Percentiles rank a stretch among this genome's conserved stretches.
Evolutionary conservation across 1,140 invertebrate genomes (phyloP).

Genomic region (Brachionus calyciflorus): DNA sequence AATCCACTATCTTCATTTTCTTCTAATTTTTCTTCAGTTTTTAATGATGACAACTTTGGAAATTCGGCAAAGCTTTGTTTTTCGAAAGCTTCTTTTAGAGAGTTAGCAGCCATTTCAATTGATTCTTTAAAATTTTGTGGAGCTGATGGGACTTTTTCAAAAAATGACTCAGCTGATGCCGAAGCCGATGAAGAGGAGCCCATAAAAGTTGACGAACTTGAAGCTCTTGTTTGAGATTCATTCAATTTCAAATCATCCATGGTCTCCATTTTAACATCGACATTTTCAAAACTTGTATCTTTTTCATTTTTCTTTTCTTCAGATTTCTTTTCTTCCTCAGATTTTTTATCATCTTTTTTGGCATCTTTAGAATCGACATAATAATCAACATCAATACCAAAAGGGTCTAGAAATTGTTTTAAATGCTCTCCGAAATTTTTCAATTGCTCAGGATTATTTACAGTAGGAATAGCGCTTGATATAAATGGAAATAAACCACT

Average conservation of each 20-base stretch:
- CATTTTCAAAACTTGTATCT: background rate
- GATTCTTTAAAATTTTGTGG: background rate
- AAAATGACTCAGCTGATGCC: background rate
- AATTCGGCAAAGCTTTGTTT: background rate
- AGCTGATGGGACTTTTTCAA: background rate
- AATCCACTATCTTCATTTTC: slow-evolving; percentile 5
- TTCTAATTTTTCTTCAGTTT: background rate
- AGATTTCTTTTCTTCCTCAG: background rate
- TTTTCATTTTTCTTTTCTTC: background rate
- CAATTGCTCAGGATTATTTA: slow-evolving; percentile 3
- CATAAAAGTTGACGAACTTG: too few species aligned
- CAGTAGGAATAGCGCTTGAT: background rate
- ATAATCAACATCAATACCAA: slow-evolving; percentile 36
- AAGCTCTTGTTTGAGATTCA: too few species aligned
- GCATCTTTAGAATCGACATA: background rate
- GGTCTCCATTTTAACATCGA: background rate
- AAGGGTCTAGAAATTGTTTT: slow-evolving; percentile 29
- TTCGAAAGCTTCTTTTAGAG: slow-evolving; percentile 19
- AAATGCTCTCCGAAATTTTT: slow-evolving; percentile 35
- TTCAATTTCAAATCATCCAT: background rate
- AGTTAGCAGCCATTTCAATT: background rate
- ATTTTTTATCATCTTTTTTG: background rate
- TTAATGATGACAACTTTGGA: background rate
- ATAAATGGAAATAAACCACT: slow-evolving; percentile 7
- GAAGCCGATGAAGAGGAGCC: too few species aligned